Percentiles rank a stretch among this genome's conserved stretches.
Evolutionary conservation across 2,888 invertebrate species (phyloP).

Genomic region (Epirrhoe alternata): DNA sequence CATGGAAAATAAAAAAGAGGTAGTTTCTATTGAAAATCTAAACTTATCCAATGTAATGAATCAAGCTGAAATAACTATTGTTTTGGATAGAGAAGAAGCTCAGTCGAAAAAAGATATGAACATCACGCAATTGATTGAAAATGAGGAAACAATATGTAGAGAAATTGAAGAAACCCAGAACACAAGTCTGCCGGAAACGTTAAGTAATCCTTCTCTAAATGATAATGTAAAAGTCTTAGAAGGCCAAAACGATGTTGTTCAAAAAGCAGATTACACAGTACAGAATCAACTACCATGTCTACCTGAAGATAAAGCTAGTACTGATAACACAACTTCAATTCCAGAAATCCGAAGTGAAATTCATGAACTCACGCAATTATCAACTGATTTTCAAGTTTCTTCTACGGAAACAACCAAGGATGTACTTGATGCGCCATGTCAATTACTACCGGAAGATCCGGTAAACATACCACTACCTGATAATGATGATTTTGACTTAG

Average conservation of each 20-base stretch:
- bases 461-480: constrained; percentile 28
- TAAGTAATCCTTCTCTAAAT: background rate
- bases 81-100: background rate
- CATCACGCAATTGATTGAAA: constrained; percentile 6
- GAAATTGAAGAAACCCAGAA: background rate
- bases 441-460: constrained; percentile 15
- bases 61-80: background rate
- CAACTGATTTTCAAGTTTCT: background rate
- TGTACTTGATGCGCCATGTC: background rate
- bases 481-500: constrained; percentile 60
- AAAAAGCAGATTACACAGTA: background rate
- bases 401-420: constrained; percentile 1
- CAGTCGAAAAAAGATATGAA: background rate
- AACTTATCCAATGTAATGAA: constrained; percentile 12
- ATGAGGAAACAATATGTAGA: constrained; percentile 2
- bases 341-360: background rate
- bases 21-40: constrained; percentile 4
- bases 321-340: background rate
- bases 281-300: background rate
- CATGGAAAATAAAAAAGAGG: background rate
- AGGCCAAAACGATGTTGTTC: background rate
- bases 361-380: background rate
- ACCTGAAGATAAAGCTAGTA: background rate
- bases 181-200: background rate
- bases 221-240: background rate